Conservation (phyloP, 2,888 invertebrate species). For the Litoditis marina region DNA sequence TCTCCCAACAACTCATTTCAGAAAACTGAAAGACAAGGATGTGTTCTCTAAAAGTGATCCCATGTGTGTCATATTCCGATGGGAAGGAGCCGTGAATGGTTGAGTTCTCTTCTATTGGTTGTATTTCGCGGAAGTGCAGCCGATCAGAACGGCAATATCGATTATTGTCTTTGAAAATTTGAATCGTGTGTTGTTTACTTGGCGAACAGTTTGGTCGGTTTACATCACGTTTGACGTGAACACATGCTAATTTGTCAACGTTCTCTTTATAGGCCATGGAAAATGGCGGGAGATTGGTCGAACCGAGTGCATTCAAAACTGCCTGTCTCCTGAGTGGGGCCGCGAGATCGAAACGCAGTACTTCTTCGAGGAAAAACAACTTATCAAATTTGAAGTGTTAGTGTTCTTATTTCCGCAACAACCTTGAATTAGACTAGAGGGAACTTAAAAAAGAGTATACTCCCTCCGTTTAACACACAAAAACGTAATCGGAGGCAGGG, state of each 20-base stretch:
- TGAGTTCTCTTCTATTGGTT: no score
- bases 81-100: conserved; percentile 3
- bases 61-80: conserved; percentile 44
- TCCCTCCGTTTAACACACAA: no score
- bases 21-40: conserved; percentile 55
- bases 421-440: no score
- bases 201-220: neutral
- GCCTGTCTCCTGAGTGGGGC: conserved; percentile 55
- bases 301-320: conserved; percentile 55
- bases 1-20: conserved; percentile 30
- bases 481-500: no score
- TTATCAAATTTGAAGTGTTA: conserved; percentile 54
- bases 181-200: no score
- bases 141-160: no score
- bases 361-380: conserved; percentile 56
- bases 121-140: no score
- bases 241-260: neutral
- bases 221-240: neutral
- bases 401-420: no score
- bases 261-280: neutral
- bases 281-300: conserved; percentile 51
- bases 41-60: conserved; percentile 60
- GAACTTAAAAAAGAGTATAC: no score
- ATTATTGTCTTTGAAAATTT: no score
- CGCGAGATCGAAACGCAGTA: conserved; percentile 51